Conservation (phyloP, 2,888 invertebrate species). For the Atrina japonica region DNA sequence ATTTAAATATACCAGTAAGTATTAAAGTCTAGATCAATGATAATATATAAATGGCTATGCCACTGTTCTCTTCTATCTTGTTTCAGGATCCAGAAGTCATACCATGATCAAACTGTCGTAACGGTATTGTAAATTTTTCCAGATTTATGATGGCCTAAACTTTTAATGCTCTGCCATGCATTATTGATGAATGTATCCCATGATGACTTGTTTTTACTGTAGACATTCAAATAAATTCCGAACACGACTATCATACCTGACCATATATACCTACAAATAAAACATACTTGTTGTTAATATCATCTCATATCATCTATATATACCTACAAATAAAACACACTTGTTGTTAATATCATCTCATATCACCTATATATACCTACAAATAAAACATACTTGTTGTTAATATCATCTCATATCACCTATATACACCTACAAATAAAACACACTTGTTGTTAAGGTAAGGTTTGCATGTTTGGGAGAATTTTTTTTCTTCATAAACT, state of each 20-base stretch:
- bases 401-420: constrained; percentile 77
- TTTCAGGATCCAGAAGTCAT: too few species aligned
- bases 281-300: neutral
- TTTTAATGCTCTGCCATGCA: too few species aligned
- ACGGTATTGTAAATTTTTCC: too few species aligned
- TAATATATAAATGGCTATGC: too few species aligned
- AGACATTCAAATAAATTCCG: constrained; percentile 96
- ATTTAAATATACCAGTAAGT: too few species aligned
- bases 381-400: constrained; percentile 76
- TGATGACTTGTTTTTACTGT: constrained; percentile 86
- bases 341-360: neutral
- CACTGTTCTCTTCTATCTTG: too few species aligned
- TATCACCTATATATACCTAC: constrained; percentile 92
- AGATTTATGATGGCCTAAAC: too few species aligned
- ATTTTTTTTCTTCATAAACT: too few species aligned
- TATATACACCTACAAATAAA: constrained; percentile 89
- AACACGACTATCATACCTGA: constrained; percentile 92
- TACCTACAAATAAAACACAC: constrained; percentile 86
- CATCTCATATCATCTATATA: constrained; percentile 85
- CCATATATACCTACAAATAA: constrained; percentile 90
- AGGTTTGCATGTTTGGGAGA: too few species aligned
- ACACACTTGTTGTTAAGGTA: neutral
- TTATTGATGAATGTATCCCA: constrained; percentile 57
- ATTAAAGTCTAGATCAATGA: too few species aligned
- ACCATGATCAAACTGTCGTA: too few species aligned